These are phyloP conservation scores for Turnix velox DNA, from an alignment of 2,113 vertebrate genomes.

Conservation along the genomic window DNA sequence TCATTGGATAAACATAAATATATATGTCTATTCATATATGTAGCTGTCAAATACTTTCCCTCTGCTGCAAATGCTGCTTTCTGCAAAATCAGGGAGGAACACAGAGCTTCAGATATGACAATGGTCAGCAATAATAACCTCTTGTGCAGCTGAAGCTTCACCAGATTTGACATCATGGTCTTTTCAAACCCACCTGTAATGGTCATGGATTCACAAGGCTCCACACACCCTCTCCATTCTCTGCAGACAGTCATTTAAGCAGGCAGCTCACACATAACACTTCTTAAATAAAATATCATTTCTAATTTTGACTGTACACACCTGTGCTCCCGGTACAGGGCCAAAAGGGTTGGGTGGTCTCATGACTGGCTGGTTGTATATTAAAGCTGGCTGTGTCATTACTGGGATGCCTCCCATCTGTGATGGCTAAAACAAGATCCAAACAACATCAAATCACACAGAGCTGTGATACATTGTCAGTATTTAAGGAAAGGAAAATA, in stretches of 20 bases:
- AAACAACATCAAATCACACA: conserved; percentile 42
- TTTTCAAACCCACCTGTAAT: background rate
- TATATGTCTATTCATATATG: too few relatives aligned
- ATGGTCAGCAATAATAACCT: fast-evolving
- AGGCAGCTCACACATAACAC: background rate
- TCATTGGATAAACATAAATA: too few relatives aligned
- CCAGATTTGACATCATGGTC: background rate
- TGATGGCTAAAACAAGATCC: conserved; percentile 72
- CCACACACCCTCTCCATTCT: fast-evolving
- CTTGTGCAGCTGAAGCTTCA: fast-evolving
- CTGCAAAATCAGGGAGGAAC: background rate
- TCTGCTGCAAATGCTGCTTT: background rate
- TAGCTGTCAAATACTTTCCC: background rate
- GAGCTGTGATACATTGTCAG: background rate
- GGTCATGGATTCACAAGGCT: background rate
- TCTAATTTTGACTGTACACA: conserved; percentile 45
- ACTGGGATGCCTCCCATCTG: conserved; percentile 88
- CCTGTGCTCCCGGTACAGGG: conserved; percentile 89
- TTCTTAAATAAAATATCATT: too few relatives aligned
- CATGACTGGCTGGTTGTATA: conserved; percentile 93
- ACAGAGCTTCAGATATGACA: background rate
- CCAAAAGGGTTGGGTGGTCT: conserved; percentile 93
- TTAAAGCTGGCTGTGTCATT: conserved; percentile 93
- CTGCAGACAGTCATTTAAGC: background rate
- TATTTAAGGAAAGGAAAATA: background rate